Base-by-base conservation (phyloP, 2,888 invertebrate genomes). In the Stenoptilia bipunctidactyla region DNA sequence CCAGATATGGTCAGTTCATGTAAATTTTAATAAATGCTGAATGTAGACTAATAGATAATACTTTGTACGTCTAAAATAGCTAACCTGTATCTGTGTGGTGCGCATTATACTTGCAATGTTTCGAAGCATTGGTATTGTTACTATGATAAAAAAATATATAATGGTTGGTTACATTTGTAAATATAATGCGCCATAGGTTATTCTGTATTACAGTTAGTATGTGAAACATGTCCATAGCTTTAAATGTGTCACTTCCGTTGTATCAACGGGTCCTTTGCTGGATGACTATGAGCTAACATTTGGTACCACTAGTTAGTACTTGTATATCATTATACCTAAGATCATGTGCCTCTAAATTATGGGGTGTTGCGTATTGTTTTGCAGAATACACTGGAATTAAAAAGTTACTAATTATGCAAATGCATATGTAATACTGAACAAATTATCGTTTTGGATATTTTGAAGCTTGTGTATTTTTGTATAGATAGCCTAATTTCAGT, bases 161-260 rank as follows among this genome's bases (percentile, higher is more conserved):
- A 20, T 20, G 3, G 20, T 20, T 20, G 8, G 20, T 20, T 5
- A 20, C 20, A 20, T 20, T 20, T 20, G 3, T 20, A 8, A 20
- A 20, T 20, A 20, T 20, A 8, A 20, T 20, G 20, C 8, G 20
- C 20, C 3, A 20, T 80, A 79, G 77, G 74, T 63, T 80, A 79
- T 72, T 61, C 56, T 63, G 61, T 66, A 67, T 58, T 67, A 67
- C 60, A 56, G 61, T 69, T 79, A 75, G 75, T 72, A 72, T 55
- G 75, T 77, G 73, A 77, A 73, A 77, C 72, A 76, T 79, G 82
- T 82, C 82, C 80, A 83, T 83, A 83, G 83, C 82, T 82, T 83
- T 82, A 82, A 80, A 70, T 68, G 75, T 76, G 72, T 74, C 76
- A 67, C 70, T 58, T 63, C 77, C 76, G 82, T 80, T 77, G 82